These are phyloP conservation scores for Helogale parvula DNA, from an alignment of 2,113 vertebrate species.

Conservation along the genomic window DNA sequence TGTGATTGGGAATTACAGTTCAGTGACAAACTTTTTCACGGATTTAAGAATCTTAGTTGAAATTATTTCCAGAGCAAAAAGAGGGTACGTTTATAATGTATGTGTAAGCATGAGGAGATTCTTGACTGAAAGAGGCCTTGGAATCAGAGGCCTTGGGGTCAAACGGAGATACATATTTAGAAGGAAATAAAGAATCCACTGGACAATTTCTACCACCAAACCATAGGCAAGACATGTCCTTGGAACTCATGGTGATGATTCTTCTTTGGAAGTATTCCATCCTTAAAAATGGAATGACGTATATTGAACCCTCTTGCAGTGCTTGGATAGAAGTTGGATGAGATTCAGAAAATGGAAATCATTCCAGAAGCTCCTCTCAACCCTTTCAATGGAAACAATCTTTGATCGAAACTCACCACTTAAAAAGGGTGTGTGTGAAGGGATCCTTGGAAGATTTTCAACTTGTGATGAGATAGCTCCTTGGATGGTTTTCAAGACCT, in stretches of 20 bases:
- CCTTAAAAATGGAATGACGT: neutral
- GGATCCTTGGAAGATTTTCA: constrained; percentile 80
- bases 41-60: neutral
- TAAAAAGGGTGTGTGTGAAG: constrained; percentile 64
- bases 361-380: constrained; percentile 40
- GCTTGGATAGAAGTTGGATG: constrained; percentile 2
- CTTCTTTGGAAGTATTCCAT: constrained; percentile 1
- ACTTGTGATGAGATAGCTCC: constrained; percentile 74
- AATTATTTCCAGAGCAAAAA: constrained; percentile 10
- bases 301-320: constrained; percentile 8
- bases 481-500: constrained; percentile 81
- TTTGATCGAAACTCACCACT: constrained; percentile 65
- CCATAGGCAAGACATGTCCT: neutral
- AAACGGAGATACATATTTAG: neutral
- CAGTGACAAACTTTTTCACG: neutral
- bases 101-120: neutral
- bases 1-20: neutral
- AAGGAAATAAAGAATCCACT: neutral
- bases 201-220: constrained; percentile 42
- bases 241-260: constrained; percentile 19
- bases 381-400: constrained; percentile 40
- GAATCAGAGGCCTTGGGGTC: neutral
- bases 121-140: neutral
- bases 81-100: neutral
- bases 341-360: constrained; percentile 28